phyloP scores from a whole-genome alignment of 2,113 vertebrate species.

The Boleophthalmus pectinirostris region DNA sequence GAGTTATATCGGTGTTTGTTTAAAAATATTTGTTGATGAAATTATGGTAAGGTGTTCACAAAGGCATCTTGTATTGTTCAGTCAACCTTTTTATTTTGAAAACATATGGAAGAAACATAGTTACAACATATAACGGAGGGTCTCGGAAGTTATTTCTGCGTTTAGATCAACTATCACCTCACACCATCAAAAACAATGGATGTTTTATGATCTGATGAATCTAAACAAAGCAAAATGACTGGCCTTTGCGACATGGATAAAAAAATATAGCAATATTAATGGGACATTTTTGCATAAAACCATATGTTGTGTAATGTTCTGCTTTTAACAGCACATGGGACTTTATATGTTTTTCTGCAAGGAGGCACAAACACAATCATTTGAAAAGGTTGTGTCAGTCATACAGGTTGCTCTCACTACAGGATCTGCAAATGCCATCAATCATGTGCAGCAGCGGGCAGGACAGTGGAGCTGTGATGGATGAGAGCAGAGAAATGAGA shows the following conservation, averaged over 20 bases:
- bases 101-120: too few relatives aligned
- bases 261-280: too few relatives aligned
- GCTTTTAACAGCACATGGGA: neutral
- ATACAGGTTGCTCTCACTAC: conserved; percentile 41
- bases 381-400: conserved; percentile 37
- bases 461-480: conserved; percentile 65
- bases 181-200: too few relatives aligned
- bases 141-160: too few relatives aligned
- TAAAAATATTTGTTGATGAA: neutral
- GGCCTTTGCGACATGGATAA: too few relatives aligned
- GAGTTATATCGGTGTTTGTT: neutral
- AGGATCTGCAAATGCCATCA: conserved; percentile 62
- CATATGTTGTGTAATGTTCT: too few relatives aligned
- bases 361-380: conserved; percentile 30
- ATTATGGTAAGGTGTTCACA: neutral
- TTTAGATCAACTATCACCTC: too few relatives aligned
- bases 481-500: conserved; percentile 65
- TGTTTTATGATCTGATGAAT: neutral
- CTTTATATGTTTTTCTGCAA: conserved; percentile 4
- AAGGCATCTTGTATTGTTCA: neutral
- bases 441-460: conserved; percentile 55
- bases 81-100: too few relatives aligned
- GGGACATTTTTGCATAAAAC: too few relatives aligned
- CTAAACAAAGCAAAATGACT: too few relatives aligned
- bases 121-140: too few relatives aligned